Percentiles rank a stretch among this genome's conserved stretches.
phyloP scores from a whole-genome alignment of 2,113 vertebrate genomes.

The Daboia siamensis region DNA sequence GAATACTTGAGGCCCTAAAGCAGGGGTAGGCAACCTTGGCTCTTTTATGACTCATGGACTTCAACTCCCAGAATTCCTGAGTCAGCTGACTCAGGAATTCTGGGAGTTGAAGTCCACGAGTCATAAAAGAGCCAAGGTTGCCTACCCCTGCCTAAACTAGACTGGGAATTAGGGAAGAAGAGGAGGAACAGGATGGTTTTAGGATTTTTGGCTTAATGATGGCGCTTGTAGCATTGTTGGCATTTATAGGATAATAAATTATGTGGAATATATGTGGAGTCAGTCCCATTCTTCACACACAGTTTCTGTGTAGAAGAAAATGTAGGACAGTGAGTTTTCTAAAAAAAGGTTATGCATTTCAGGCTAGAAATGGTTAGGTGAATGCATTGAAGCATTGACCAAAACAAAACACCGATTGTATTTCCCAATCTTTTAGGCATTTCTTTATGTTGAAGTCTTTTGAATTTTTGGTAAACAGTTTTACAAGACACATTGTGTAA shows the following conservation, averaged over 20 bases:
- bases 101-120: no score
- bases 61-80: no score
- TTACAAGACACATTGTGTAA: neutral
- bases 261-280: neutral
- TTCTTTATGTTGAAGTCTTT: neutral
- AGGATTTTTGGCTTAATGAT: neutral
- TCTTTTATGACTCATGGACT: no score
- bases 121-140: no score
- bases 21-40: no score
- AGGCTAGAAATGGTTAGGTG: neutral
- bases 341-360: neutral
- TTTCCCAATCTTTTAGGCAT: neutral
- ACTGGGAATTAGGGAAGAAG: no score
- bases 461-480: neutral
- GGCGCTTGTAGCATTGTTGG: neutral
- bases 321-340: neutral
- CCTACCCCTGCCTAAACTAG: no score
- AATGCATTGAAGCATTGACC: neutral
- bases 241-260: neutral
- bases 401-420: neutral
- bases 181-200: no score
- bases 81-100: no score
- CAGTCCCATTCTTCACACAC: neutral
- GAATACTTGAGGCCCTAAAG: no score
- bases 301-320: neutral